phyloP scores from a whole-genome alignment of 2,888 invertebrate genomes.

The Drosophila hamatofila region DNA sequence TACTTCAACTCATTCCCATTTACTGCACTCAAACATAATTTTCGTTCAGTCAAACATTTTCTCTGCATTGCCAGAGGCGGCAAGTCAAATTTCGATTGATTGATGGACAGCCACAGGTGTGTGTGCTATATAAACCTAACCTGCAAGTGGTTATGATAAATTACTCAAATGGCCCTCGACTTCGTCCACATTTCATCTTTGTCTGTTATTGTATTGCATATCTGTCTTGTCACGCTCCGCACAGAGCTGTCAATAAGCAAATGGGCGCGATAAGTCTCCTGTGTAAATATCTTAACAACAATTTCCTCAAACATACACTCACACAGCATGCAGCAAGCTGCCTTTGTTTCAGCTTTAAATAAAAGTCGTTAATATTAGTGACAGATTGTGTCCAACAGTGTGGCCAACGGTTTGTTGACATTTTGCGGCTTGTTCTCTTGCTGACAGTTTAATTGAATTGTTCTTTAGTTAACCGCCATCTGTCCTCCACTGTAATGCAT shows the following conservation, averaged over 20 bases:
- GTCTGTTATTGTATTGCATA: conserved; percentile 54
- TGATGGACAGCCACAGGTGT: conserved; percentile 68
- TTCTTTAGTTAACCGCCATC: conserved; percentile 3
- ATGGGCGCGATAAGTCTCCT: conserved; percentile 67
- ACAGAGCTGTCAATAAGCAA: conserved; percentile 70
- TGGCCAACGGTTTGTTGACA: conserved; percentile 45
- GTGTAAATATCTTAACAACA: conserved; percentile 33
- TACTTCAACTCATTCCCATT: conserved; percentile 32
- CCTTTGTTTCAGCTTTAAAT: conserved; percentile 33
- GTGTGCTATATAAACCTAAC: conserved; percentile 36
- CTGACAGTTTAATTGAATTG: conserved; percentile 70
- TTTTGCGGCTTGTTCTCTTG: conserved; percentile 41
- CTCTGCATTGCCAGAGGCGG: conserved; percentile 32
- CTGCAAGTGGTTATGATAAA: conserved; percentile 61
- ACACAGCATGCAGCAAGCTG: conserved; percentile 2
- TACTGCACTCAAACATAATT: conserved; percentile 7
- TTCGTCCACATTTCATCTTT: background rate
- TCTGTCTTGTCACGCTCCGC: conserved; percentile 61
- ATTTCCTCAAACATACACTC: background rate
- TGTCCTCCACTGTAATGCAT: background rate
- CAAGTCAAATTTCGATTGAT: conserved; percentile 53
- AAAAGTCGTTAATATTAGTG: conserved; percentile 50
- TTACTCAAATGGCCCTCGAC: conserved; percentile 46
- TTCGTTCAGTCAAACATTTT: conserved; percentile 21
- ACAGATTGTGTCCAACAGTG: conserved; percentile 48